Base-by-base conservation (phyloP, 2,113 vertebrate species). In the Synchiropus splendidus region DNA sequence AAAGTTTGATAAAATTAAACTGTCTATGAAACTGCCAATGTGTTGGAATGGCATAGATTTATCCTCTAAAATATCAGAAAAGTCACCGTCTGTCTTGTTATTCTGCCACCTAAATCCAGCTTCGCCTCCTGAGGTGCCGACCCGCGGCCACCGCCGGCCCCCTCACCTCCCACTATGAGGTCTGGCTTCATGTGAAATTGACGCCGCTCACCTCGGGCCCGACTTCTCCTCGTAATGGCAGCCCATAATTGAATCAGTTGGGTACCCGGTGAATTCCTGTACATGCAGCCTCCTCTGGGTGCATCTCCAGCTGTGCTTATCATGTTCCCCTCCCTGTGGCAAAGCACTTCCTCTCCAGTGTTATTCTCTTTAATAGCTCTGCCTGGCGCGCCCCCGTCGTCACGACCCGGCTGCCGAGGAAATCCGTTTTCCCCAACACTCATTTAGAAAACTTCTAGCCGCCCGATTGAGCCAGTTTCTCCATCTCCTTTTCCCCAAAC, bases 231-330 rank as follows among this genome's bases (percentile, higher is more conserved):
- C 35, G 49, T 52, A 58, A 66, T 59, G 49, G 42, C 8, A 2
- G 42, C 36, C 50, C 62, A 4, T 64, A 66, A 82, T 69, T 54
- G 61, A 66, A 68, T 79, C 62, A 65, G 49, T 38, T 42, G 43
- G 56, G 52, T 44, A 68, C 60, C 71, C 44, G 45, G 36, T 59
- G 52, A 43, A 60, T 57, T 67, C 36, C 54, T 51, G 48, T 57
- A 41, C 47, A 61, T 54, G 56, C 36, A 39, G 48, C 50, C 49
- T 69, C 51, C 49, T 68, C 50, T 51, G 51, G 37, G 52, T 51
- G 39, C 10, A 36, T 45, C n/a, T 12, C 51, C 45, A 50, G 31
- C n/a, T 39, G 5, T 27, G 12, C 50, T 61, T 52, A 54, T 14
- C 17, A 10, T 27, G 13, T 36, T 55, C 55, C 40, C 51, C 60